Conservation (phyloP, 2,113 vertebrate species). For the Seriola quinqueradiata region DNA sequence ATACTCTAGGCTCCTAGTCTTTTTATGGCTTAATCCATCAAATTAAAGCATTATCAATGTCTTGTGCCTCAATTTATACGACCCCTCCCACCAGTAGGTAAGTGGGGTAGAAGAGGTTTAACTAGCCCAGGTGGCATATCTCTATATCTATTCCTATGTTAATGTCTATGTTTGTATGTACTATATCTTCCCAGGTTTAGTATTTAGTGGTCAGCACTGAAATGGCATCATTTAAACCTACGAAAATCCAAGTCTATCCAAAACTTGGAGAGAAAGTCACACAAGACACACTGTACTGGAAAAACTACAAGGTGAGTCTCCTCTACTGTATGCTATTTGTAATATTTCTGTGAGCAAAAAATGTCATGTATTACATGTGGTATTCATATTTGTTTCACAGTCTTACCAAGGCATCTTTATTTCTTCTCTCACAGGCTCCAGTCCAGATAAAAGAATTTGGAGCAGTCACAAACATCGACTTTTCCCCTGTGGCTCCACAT, state of each 20-base stretch:
- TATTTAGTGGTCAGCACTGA: not conserved
- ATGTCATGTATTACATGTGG: not conserved
- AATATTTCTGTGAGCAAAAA: not conserved
- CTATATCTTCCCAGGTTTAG: not conserved
- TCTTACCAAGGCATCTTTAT: slow-evolving; percentile 1
- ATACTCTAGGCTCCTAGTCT: too few species aligned
- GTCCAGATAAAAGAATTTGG: slow-evolving; percentile 98
- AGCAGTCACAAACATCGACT: slow-evolving; percentile 91
- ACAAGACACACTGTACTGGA: slow-evolving; percentile 95
- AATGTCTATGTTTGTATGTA: not conserved
- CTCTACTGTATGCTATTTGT: not conserved
- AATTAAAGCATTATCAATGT: not conserved
- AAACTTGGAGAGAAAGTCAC: slow-evolving; percentile 93
- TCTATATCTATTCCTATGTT: not conserved
- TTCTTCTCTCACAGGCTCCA: slow-evolving; percentile 84
- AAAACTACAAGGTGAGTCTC: slow-evolving; percentile 90
- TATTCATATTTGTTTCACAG: not conserved
- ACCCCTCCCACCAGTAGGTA: not conserved
- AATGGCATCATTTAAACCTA: slow-evolving; percentile 93
- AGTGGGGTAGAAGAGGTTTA: not conserved
- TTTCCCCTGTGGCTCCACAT: slow-evolving; percentile 90
- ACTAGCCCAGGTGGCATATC: not conserved
- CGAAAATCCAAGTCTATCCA: slow-evolving; percentile 88
- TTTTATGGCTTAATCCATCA: too few species aligned
- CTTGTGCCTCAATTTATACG: not conserved